Evolutionary conservation across 2,888 invertebrate species (phyloP).

Genomic region (Ophraella communa): DNA sequence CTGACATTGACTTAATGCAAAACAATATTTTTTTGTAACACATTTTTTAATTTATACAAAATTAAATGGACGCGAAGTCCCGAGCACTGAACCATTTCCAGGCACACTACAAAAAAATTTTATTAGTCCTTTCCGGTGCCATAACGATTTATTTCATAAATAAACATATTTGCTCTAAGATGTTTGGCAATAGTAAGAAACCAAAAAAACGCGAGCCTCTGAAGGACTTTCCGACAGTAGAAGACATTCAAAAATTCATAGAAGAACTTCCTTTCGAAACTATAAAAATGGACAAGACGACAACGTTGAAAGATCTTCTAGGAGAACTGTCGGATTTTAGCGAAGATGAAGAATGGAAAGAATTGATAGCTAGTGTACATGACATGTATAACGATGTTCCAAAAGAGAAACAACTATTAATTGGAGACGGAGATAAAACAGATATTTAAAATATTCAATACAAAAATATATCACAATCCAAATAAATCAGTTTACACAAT

Average conservation of each 20-base stretch:
- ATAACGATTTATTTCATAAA: slow-evolving; percentile 34
- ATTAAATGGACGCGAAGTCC: slow-evolving; percentile 37
- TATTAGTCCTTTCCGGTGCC: slow-evolving; percentile 35
- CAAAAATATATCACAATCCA: not conserved
- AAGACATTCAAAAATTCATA: slow-evolving; percentile 50
- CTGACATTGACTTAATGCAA: not conserved
- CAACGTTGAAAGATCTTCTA: slow-evolving; percentile 48
- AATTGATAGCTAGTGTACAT: slow-evolving; percentile 50
- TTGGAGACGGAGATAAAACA: not conserved
- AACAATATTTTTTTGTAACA: not conserved
- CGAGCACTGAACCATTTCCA: slow-evolving; percentile 31
- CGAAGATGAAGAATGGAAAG: slow-evolving; percentile 53
- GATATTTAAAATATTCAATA: not conserved
- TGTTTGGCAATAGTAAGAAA: slow-evolving; percentile 29
- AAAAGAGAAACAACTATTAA: not conserved
- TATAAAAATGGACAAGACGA: slow-evolving; percentile 41
- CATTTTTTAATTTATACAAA: slow-evolving; percentile 3
- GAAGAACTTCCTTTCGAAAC: slow-evolving; percentile 50
- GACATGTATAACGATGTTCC: slow-evolving; percentile 49
- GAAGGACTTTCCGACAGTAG: slow-evolving; percentile 48
- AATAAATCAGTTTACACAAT: not conserved
- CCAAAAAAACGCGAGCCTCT: slow-evolving; percentile 37
- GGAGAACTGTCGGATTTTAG: slow-evolving; percentile 50
- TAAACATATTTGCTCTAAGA: slow-evolving; percentile 28
- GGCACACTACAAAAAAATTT: slow-evolving; percentile 38